A percentile compares a stretch with the other conserved stretches of the same genome.
These are phyloP conservation scores for Varanus salvator DNA, from an alignment of 2,113 vertebrate genomes.

Conservation along the genomic window DNA sequence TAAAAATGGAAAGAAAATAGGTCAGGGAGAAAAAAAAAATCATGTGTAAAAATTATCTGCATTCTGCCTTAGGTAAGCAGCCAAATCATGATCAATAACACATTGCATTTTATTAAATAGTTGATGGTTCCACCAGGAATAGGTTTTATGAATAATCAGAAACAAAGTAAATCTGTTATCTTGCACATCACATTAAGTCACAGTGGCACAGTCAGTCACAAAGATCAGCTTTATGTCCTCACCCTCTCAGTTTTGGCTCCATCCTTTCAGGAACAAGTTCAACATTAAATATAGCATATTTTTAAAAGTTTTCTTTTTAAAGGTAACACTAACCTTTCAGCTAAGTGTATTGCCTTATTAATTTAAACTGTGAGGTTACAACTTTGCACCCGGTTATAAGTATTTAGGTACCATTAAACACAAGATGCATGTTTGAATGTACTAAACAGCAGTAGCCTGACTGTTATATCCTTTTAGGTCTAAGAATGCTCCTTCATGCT, in stretches of 20 bases:
- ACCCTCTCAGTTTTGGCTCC: slow-evolving; percentile 30
- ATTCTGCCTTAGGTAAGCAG: slow-evolving; percentile 35
- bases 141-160: not conserved
- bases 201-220: slow-evolving; percentile 1
- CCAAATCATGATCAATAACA: slow-evolving; percentile 39
- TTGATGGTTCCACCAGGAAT: slow-evolving; percentile 26
- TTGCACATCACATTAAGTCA: slow-evolving; percentile 61
- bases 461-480: not conserved
- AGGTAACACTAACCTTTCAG: not conserved
- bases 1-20: slow-evolving; percentile 16
- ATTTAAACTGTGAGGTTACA: not conserved
- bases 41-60: slow-evolving; percentile 1
- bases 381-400: not conserved
- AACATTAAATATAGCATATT: not conserved
- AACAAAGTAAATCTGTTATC: slow-evolving; percentile 45
- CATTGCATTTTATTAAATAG: slow-evolving; percentile 42
- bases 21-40: not conserved
- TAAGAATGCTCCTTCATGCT: slow-evolving; percentile 8
- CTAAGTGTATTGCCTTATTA: not conserved
- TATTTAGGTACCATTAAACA: not conserved
- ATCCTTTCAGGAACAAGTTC: not conserved
- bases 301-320: not conserved
- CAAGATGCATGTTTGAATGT: not conserved
- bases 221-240: slow-evolving; percentile 7
- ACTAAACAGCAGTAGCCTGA: not conserved